Evolutionary conservation across 2,888 invertebrate genomes (phyloP).

Genomic region (Chrysolina oricalcia): DNA sequence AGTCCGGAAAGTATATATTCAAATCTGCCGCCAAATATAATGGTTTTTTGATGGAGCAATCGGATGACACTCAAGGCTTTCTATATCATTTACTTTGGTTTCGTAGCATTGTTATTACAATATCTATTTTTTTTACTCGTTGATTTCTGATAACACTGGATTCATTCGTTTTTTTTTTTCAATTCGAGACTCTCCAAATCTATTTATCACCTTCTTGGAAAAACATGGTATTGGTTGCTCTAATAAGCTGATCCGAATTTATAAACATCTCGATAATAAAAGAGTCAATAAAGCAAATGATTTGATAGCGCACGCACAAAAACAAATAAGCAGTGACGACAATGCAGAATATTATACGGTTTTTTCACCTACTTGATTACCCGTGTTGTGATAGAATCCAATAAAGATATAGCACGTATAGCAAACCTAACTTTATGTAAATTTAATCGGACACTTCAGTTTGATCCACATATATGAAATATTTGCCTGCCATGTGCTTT

Average conservation of each 20-base stretch:
- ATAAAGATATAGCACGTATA: background rate
- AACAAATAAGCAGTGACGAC: background rate
- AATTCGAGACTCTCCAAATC: too few relatives aligned
- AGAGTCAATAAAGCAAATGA: background rate
- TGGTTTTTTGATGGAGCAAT: too few relatives aligned
- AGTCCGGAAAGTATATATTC: too few relatives aligned
- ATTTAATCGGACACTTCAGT: background rate
- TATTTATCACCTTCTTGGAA: too few relatives aligned
- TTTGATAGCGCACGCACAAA: background rate
- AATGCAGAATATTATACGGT: background rate
- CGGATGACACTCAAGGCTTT: too few relatives aligned
- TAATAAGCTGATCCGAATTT: background rate
- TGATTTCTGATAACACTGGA: too few relatives aligned
- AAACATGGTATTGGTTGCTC: background rate
- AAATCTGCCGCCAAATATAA: too few relatives aligned
- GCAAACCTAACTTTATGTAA: background rate
- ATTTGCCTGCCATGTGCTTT: slow-evolving; percentile 11
- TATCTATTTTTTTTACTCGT: too few relatives aligned
- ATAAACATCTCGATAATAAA: background rate
- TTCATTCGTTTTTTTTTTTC: too few relatives aligned
- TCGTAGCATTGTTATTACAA: too few relatives aligned
- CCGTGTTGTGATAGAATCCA: background rate
- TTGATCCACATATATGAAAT: slow-evolving; percentile 7
- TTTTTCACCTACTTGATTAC: background rate
- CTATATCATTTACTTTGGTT: too few relatives aligned